Evolutionary conservation across 92 coral and sea anemone species (phyloP).

Genomic region (Ricordea florida): DNA sequence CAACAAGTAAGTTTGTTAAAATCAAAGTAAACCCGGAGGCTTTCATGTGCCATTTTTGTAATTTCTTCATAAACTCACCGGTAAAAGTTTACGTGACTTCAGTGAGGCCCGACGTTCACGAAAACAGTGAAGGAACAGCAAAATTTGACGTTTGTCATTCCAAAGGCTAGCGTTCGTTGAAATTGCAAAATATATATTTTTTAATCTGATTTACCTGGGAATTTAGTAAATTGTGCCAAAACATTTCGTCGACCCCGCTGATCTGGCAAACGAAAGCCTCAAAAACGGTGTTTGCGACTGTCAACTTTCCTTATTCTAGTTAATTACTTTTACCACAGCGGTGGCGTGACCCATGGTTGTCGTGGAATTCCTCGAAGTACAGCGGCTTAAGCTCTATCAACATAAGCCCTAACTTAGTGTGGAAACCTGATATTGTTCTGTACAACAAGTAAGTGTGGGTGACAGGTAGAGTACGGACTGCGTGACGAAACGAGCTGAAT

Average conservation of each 20-base stretch:
- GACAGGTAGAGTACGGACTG: neutral
- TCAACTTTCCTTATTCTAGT: neutral
- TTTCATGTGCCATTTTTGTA: too few species aligned
- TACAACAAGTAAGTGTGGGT: constrained; percentile 68
- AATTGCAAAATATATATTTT: too few species aligned
- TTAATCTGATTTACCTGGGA: neutral
- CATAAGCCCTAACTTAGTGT: constrained; percentile 49
- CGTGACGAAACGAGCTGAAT: too few species aligned
- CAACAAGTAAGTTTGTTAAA: constrained; percentile 59
- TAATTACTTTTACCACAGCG: constrained; percentile 22
- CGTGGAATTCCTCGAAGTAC: constrained; percentile 62
- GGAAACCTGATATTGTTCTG: constrained; percentile 78
- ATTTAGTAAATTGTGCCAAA: neutral
- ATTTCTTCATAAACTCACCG: too few species aligned
- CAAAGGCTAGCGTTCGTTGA: too few species aligned
- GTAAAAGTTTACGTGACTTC: too few species aligned
- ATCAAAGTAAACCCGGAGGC: neutral
- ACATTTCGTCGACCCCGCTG: neutral
- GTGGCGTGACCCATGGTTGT: constrained; percentile 72
- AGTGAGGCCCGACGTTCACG: too few species aligned
- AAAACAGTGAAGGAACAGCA: too few species aligned
- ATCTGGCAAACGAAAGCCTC: too few species aligned
- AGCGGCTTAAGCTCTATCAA: constrained; percentile 64
- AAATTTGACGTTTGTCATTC: too few species aligned
- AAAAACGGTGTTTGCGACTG: too few species aligned